Conservation (phyloP, 2,113 vertebrate species). For the Chionodraco myersi region DNA sequence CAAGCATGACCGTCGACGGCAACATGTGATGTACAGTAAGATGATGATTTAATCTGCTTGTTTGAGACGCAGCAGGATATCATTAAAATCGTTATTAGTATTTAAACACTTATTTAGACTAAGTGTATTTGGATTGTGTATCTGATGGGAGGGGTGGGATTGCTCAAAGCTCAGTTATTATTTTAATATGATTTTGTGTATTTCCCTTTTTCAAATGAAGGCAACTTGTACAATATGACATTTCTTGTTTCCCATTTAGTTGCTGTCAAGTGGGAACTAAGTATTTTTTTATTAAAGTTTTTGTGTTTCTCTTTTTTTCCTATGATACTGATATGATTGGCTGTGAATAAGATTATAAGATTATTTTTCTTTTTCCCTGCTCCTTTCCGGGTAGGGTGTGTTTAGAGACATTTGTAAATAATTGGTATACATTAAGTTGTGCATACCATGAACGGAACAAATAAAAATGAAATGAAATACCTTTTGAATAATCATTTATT, state of each 20-base stretch:
- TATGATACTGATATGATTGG: no score
- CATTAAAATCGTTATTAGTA: neutral
- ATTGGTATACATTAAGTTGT: no score
- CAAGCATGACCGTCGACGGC: neutral
- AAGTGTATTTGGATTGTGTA: slow-evolving; percentile 3
- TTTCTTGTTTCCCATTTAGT: no score
- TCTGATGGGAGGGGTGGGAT: neutral
- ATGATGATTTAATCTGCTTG: neutral
- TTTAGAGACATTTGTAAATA: no score
- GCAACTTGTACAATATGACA: neutral
- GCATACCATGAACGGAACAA: no score
- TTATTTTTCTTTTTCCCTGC: no score
- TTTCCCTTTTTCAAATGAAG: neutral
- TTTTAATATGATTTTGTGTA: neutral
- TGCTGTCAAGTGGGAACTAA: no score
- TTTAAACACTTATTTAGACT: neutral
- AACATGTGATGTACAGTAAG: neutral
- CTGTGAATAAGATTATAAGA: no score
- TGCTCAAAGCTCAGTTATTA: neutral
- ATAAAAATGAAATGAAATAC: neutral
- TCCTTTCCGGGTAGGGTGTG: no score
- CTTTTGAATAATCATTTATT: neutral
- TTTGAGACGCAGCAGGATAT: neutral
- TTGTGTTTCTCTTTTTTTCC: no score
- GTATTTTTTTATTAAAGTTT: no score